These are phyloP conservation scores for Bos taurus DNA, from an alignment of 2,113 vertebrate species.

Conservation along the genomic window DNA sequence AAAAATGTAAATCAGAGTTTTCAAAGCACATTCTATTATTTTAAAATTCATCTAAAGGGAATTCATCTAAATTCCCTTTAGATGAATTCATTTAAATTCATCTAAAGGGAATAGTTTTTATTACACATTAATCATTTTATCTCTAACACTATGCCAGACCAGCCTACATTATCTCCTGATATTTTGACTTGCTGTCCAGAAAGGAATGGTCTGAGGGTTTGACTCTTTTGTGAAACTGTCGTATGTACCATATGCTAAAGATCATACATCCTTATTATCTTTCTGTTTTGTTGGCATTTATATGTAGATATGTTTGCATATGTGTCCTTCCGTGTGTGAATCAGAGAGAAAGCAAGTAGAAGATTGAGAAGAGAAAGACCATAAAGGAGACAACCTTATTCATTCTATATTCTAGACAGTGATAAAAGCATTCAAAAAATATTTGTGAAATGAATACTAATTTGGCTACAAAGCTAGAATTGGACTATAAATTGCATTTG, in stretches of 20 bases:
- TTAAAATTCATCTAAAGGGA: not conserved
- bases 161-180: not conserved
- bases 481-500: not conserved
- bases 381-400: not conserved
- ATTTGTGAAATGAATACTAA: not conserved
- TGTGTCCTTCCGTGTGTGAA: not conserved
- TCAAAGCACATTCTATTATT: not conserved
- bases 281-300: not conserved
- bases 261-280: not conserved
- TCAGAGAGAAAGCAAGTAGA: not conserved
- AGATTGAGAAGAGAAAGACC: not conserved
- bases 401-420: not conserved
- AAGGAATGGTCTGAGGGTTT: not conserved
- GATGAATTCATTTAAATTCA: not conserved
- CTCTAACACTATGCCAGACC: not conserved
- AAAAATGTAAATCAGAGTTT: not conserved
- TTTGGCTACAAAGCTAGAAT: not conserved
- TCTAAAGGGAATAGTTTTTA: not conserved
- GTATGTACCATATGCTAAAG: not conserved
- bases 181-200: not conserved
- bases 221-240: not conserved
- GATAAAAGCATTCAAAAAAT: not conserved
- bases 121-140: not conserved
- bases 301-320: not conserved
- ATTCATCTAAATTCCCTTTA: not conserved